phyloP scores from a whole-genome alignment of 92 coral and sea anemone species.

The Zoanthus sansibaricus region DNA sequence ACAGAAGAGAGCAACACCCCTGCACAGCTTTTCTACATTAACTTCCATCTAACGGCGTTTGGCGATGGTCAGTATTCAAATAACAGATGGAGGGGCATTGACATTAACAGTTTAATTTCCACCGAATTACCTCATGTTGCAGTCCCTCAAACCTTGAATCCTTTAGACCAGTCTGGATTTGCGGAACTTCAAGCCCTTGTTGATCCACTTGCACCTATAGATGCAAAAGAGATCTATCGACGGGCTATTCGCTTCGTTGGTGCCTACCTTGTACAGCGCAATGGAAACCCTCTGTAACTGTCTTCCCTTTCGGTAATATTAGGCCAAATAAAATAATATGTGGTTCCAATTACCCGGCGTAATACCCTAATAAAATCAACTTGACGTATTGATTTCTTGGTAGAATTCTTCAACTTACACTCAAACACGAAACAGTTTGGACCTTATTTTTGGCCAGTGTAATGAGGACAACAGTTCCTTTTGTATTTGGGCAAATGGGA shows the following conservation, averaged over 20 bases:
- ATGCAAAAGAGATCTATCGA: slow-evolving; percentile 54
- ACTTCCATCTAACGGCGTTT: slow-evolving; percentile 49
- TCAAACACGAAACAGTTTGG: no score
- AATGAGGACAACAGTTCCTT: no score
- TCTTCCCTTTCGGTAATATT: background rate
- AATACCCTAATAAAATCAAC: no score
- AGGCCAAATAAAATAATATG: background rate
- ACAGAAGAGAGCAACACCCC: slow-evolving; percentile 59
- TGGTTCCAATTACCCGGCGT: no score
- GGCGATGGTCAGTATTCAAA: slow-evolving; percentile 25
- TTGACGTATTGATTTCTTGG: no score
- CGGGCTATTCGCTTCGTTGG: slow-evolving; percentile 56
- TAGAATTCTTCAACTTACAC: no score
- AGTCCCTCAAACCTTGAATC: slow-evolving; percentile 55
- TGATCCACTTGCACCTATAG: slow-evolving; percentile 53
- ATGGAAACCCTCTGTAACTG: background rate
- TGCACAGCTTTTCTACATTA: slow-evolving; percentile 59
- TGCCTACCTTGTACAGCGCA: slow-evolving; percentile 31
- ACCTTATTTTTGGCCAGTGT: no score
- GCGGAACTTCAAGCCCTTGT: slow-evolving; percentile 49
- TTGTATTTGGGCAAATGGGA: no score
- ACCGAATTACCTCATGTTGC: slow-evolving; percentile 60
- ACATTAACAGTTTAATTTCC: slow-evolving; percentile 45
- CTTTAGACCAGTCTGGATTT: slow-evolving; percentile 43
- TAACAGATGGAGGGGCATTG: slow-evolving; percentile 24